Evolutionary conservation across 2,113 vertebrate genomes (phyloP), one percentile per base, ranked within the genome.

Genomic region (Bombycilla garrulus): DNA sequence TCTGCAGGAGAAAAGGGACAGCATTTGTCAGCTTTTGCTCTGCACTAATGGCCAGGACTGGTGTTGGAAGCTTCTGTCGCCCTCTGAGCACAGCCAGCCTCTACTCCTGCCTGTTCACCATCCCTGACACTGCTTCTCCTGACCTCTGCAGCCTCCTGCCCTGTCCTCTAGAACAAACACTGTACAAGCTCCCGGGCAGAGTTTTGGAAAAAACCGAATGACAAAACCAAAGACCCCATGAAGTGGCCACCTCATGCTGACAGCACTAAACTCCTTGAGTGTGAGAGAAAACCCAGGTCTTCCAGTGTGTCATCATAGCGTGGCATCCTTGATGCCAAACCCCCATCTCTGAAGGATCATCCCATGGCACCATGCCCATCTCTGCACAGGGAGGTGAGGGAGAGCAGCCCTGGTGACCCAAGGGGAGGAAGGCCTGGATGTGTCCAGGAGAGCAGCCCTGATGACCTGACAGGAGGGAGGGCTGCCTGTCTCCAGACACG

Each of bases 281-380:
- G 8, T 56, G 60, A 57, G 56, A 57, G 28, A 31, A 79, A 0
- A 0, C 53, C 33, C 44, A 47, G 54, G 5, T 21, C 42, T 54
- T 35, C 28, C 42, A 73, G 33, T 12, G 35, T 10, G 1, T n/a
- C 25, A 22, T 18, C 45, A 17, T 9, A 44, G 33, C 2, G 2
- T 0, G 2, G 13, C 24, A 40, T n/a, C 38, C 53, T 51, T 29
- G 36, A 17, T 4, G 5, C 25, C 1, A 3, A 36, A 6, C 12
- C 8, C 15, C n/a, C 42, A 20, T 25, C 44, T 47, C 67, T 56
- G 18, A 20, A 5, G 36, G 54, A 64, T 11, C 24, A 50, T 4
- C 35, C 48, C 4, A 0, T 9, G 58, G 9, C 7, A 3, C 47
- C 16, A 5, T 14, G 69, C 19, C 44, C 25, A 15, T 15, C 38